Base-by-base conservation (phyloP, 2,888 invertebrate genomes). In the Drosophila recens region DNA sequence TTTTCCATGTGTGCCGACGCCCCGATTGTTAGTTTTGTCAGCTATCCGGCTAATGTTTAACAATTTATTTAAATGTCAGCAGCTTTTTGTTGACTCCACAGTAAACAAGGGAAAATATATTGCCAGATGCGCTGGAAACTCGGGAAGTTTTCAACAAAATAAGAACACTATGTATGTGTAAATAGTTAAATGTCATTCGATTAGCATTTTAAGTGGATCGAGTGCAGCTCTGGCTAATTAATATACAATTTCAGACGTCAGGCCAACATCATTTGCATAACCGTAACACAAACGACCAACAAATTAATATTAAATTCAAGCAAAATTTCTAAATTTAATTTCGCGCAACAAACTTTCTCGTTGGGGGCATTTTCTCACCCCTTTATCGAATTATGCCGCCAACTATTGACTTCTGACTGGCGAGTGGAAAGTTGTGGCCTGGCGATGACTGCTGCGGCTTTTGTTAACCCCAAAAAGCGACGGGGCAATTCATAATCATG, bases 61-160 rank as follows among this genome's bases (percentile, higher is more conserved):
- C 90, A 80, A 89, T 89, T 85, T 89, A 90, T 89, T 86, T 80
- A 75, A 89, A 82, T 90, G 89, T 90, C 89, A 90, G 79, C 77
- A 80, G 66, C 59, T 80, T 79, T 76, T 66, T 80, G 75, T 79
- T 79, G 57, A 61, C 64, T 15, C 56, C 33, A 36, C 30, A 38
- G 43, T 33, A 15, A 51, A 30, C 13, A 36, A 49, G 11, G 15
- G 23, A 10, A n/a, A 45, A 52, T 38, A 61, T 53, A 33, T 63
- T 36, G 17, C 27, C 46, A 57, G 52, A 13, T 63, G 57, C 13
- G 20, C 9, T 4, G 13, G 4, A 13, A 56, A 20, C 13, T 27
- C n/a, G 8, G n/a, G 9, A 20, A 23, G 38, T 9, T 23, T 38
- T 38, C n/a, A 13, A 15, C 43, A 30, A 42, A 10, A 30, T 34